Evolutionary conservation across 2,113 vertebrate genomes (phyloP), one percentile per base, ranked within the genome.

Genomic region (Strix aluco): DNA sequence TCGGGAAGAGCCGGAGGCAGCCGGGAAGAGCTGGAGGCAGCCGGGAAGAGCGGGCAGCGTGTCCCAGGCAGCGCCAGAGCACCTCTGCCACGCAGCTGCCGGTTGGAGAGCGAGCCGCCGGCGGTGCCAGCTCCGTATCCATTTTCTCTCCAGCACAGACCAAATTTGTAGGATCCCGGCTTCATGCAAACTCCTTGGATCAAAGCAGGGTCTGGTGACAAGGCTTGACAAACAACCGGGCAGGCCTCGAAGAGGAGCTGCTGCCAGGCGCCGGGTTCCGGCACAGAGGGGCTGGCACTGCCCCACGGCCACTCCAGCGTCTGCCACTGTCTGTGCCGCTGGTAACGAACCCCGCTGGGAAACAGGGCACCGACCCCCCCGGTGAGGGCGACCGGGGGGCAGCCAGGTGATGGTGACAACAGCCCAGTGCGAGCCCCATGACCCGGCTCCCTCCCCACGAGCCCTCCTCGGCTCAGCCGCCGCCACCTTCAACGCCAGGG

Each of bases 361-460:
- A 49, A 1, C 0, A 4, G 70, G 61, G 78, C 4, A 0, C 62
- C 0, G 4, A 78, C 46, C 14, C 36, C 42, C 42, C 55, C 0
- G 12, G 9, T 0, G 79, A 23, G 73, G 20, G 92, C 3, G 9
- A 25, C 71, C 5, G 2, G 88, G 55, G 81, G 40, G 90, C 70
- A 67, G 71, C 75, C 66, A 21, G 10, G 92, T 23, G 88, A 66
- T 6, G 1, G 82, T 15, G 89, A 92, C 47, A 19, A 26, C 62
- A 86, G 66, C 4, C 23, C 5, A 2, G 12, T 11, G 61, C 3
- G 15, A 88, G 46, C 66, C 69, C 78, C 17, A 2, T 1, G 10
- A 29, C 59, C 40, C 9, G 3, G 32, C 9, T 29, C 78, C 46
- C 21, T 63, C 75, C 59, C 51, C 49, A 9, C 2, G 3, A 40